phyloP scores from a whole-genome alignment of 30 jellyfish, hydroid and myxozoan genomes.

The Aurelia sp. region DNA sequence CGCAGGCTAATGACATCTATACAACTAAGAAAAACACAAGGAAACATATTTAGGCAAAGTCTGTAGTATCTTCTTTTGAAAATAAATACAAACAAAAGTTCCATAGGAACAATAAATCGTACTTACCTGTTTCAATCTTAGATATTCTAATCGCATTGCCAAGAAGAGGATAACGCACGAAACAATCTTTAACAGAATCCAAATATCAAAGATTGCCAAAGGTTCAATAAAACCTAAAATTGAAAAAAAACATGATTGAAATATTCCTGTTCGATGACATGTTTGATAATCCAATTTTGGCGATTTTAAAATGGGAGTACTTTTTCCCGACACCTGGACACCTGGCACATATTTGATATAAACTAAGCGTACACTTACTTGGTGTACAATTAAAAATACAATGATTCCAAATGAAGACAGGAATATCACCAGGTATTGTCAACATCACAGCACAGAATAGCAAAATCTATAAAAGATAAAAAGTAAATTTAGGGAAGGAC shows the following conservation, averaged over 20 bases:
- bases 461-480: constrained; percentile 15
- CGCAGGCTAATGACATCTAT: too few species aligned
- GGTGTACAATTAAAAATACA: not conserved
- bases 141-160: constrained; percentile 44
- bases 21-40: too few species aligned
- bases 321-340: not conserved
- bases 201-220: constrained; percentile 1
- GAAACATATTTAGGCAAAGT: too few species aligned
- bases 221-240: not conserved
- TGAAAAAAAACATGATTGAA: not conserved
- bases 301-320: not conserved
- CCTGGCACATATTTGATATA: not conserved
- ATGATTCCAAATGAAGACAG: constrained; percentile 37
- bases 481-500: not conserved
- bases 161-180: constrained; percentile 20
- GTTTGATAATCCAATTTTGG: not conserved
- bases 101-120: not conserved
- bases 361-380: too few species aligned
- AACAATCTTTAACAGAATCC: not conserved
- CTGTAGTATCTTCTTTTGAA: too few species aligned
- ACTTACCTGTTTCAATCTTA: constrained; percentile 50
- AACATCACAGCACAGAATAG: constrained; percentile 29
- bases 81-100: too few species aligned
- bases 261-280: not conserved
- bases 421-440: constrained; percentile 48